Evolutionary conservation across 2,797 vertebrate species (phyloP).

Genomic region (Jordanella pulchra): DNA sequence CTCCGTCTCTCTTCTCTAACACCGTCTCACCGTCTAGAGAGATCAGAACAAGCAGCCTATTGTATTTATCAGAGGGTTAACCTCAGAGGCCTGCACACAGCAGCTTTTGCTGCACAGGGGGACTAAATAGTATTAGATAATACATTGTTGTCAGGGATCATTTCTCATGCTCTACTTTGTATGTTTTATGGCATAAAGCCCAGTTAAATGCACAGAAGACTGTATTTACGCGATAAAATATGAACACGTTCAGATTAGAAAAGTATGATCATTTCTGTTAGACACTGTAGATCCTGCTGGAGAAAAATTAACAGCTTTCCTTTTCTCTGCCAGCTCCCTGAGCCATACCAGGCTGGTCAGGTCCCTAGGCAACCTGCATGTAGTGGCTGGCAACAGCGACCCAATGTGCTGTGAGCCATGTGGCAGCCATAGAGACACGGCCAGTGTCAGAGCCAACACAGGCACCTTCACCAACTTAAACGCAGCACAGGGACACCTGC

Average conservation of each 20-base stretch:
- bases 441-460: slow-evolving; percentile 66
- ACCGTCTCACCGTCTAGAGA: neutral
- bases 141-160: neutral
- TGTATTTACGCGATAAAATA: neutral
- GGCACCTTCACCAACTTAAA: slow-evolving; percentile 74
- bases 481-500: slow-evolving; percentile 70
- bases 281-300: slow-evolving; percentile 26
- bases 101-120: neutral
- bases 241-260: neutral
- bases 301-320: slow-evolving; percentile 66
- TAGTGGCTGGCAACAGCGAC: slow-evolving; percentile 76
- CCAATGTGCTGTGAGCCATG: slow-evolving; percentile 71
- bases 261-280: neutral
- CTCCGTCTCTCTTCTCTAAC: neutral
- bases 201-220: neutral
- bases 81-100: neutral
- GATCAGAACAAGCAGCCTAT: neutral
- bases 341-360: slow-evolving; percentile 79
- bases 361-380: slow-evolving; percentile 82
- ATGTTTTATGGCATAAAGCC: neutral
- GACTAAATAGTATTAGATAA: neutral
- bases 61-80: neutral
- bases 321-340: slow-evolving; percentile 79
- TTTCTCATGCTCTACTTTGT: neutral
- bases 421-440: slow-evolving; percentile 67